Percentiles rank a stretch among this genome's conserved stretches.
phyloP scores from a whole-genome alignment of 2,113 vertebrate genomes.

The Lophius piscatorius region DNA sequence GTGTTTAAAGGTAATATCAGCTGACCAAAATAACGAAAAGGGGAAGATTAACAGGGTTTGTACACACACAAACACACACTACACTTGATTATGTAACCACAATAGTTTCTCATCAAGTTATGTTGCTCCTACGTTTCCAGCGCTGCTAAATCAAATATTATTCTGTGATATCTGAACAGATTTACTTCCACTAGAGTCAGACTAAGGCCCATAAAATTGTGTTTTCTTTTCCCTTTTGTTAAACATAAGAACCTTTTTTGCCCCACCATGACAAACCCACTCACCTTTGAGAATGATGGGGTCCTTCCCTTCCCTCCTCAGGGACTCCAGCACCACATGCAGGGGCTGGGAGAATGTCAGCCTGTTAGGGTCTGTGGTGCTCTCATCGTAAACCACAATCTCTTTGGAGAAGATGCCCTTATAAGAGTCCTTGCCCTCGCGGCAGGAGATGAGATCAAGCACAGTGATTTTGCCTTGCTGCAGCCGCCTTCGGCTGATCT shows the following conservation, averaged over 20 bases:
- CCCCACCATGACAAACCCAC: constrained; percentile 3
- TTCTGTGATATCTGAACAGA: constrained; percentile 29
- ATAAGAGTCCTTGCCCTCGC: constrained; percentile 95
- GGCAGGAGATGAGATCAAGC: constrained; percentile 96
- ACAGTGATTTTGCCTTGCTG: constrained; percentile 99
- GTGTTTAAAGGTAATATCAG: constrained; percentile 26
- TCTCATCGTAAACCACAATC: constrained; percentile 97
- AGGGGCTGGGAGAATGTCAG: constrained; percentile 92
- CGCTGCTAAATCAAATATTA: constrained; percentile 5
- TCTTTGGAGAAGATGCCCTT: constrained; percentile 99
- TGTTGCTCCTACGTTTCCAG: constrained; percentile 6
- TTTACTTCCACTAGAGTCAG: constrained; percentile 34
- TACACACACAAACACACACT: constrained; percentile 3
- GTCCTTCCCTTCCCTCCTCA: constrained; percentile 96
- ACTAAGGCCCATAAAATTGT: constrained; percentile 33
- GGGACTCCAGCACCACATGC: constrained; percentile 93
- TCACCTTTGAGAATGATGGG: constrained; percentile 96
- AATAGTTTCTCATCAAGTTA: constrained; percentile 19
- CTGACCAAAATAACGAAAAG: constrained; percentile 40
- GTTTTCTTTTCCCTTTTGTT: constrained; percentile 12
- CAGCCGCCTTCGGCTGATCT: constrained; percentile 95
- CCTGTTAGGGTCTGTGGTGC: constrained; percentile 90
- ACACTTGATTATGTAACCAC: constrained; percentile 5
- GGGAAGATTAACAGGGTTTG: constrained; percentile 27
- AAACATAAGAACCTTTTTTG: constrained; percentile 11